phyloP scores from a whole-genome alignment of 2,888 invertebrate genomes.

The Phalera bucephala region DNA sequence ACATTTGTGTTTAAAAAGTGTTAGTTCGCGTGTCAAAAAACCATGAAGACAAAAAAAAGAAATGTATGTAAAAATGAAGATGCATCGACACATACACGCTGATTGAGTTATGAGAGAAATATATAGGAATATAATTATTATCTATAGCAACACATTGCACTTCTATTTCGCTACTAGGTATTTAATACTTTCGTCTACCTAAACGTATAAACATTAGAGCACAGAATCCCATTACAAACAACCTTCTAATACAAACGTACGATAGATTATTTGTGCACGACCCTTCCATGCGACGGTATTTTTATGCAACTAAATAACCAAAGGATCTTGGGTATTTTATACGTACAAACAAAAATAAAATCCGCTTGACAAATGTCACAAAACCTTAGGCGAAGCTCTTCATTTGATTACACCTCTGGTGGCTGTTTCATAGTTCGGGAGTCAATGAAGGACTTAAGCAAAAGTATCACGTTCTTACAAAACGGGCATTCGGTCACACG shows the following conservation, averaged over 20 bases:
- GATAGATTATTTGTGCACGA: slow-evolving; percentile 1
- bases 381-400: slow-evolving; percentile 20
- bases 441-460: slow-evolving; percentile 47
- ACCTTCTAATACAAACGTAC: neutral
- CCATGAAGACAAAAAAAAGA: too few species aligned
- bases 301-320: neutral
- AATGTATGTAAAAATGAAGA: too few species aligned
- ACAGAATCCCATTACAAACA: neutral
- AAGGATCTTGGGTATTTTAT: neutral
- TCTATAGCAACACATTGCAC: too few species aligned
- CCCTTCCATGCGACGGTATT: slow-evolving; percentile 1
- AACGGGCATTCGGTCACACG: slow-evolving; percentile 60
- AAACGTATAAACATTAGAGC: too few species aligned
- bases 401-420: slow-evolving; percentile 29
- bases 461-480: slow-evolving; percentile 56
- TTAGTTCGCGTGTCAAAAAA: too few species aligned
- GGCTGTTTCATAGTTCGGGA: slow-evolving; percentile 27
- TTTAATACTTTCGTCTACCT: too few species aligned
- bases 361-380: slow-evolving; percentile 5
- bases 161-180: too few species aligned
- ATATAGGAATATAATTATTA: too few species aligned
- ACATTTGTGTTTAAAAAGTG: too few species aligned
- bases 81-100: too few species aligned
- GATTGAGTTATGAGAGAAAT: too few species aligned
- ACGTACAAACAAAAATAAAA: slow-evolving; percentile 10